Evolutionary conservation across 1,140 invertebrate genomes (phyloP), one percentile per base, ranked within the genome.

Genomic region (Monomorium pharaonis): DNA sequence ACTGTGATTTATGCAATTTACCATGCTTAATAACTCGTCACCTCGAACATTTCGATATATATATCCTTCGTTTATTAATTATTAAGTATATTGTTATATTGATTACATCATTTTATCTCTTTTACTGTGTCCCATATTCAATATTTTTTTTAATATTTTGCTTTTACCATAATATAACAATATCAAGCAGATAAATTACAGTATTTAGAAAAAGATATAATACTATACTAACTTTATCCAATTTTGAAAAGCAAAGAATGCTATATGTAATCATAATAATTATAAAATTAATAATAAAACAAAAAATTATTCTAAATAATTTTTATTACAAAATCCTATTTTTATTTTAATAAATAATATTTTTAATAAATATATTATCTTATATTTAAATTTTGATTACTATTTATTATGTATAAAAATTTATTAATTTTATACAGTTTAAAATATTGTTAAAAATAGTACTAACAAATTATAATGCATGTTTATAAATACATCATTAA

Each of bases 1-100:
- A 83, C 24, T 74, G 58, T 51, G 24, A 58, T 42, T 65, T 42
- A 42, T 21, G 51, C 67, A 83, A 83, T 58, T 74, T 47, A 72
- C 51, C 12, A 27, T 54, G n/a, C n/a, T 33, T 58, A 51, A 69
- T 27, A 83, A 47, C 33, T 80, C 47, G 4, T 83, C 49, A 47
- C 21, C 9, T 70, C 7, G 70, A 83, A 47, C 37, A 0, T n/a
- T 44, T 58, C 42, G 54, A 58, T 78, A 56, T 44, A 56, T 44
- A 27, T 27, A 54, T 58, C 42, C n/a, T 18, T 56, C 9, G 5
- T 56, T 42, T 69, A 69, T 80, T 51, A 67, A 67, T 78, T 67
- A 67, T 5, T 49, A 49, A 67, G n/a, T 14, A 21, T 33, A 9
- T 9, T 56, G 12, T 18, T 24, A 6, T 54, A 67, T 67, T 42